Base-by-base conservation (phyloP, 1,140 invertebrate species). In the Liolophura sinensis region DNA sequence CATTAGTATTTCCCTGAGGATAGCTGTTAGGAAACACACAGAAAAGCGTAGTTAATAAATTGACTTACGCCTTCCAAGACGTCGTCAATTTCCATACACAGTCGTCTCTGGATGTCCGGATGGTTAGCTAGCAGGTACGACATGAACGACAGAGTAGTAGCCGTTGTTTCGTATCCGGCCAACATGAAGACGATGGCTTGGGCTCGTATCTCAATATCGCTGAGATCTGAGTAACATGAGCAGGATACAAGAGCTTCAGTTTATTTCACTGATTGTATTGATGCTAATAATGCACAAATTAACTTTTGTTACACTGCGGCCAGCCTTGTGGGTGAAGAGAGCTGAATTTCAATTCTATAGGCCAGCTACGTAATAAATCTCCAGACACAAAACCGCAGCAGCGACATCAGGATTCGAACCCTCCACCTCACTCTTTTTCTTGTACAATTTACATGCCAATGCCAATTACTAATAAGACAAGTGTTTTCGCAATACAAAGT, bases 81-180 rank as follows among this genome's bases (percentile, higher is more conserved):
- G 18, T 86, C 78, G 27, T 83, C 79, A 55, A 94, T 89, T 83
- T 93, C 90, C 11, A 84, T 64, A 18, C 86, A 78, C 0, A 90
- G 73, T 67, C 84, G 86, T 25, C 87, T 82, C 79, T 93, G 92
- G 60, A 89, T 83, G 5, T 88, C 85, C 1, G 85, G 85, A 76
- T 90, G 84, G 50, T 88, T 81, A 0, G 91, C 88, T 56, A 94
- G 75, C 73, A 90, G 88, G 70, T 91, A 89, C 0, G 91, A 76
- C 12, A 87, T 84, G 73, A 90, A 90, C 0, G 88, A 82, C 62
- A 94, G 87, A 0, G 89, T 86, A 7, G 88, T 89, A 0, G 91
- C 90, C 0, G 91, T 91, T 0, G 93, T 93, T 78, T 94, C 92
- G 62, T 90, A 91, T 9, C 92, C 91, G 52, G 91, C 92, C 1